phyloP scores from a whole-genome alignment of 23 tunicate species.

The Aplidium turbinatum region DNA sequence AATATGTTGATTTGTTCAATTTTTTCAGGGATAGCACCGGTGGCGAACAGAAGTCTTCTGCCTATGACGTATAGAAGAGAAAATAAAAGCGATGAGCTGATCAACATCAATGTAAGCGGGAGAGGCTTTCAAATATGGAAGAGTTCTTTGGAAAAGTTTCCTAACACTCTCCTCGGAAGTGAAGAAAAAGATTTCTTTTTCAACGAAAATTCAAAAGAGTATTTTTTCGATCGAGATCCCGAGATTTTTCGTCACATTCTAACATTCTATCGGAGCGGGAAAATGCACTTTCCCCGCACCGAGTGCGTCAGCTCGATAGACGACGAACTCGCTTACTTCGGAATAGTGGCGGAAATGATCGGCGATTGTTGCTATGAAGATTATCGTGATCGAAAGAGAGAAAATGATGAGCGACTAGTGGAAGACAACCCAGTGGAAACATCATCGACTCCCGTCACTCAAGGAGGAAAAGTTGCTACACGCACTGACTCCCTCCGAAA shows the following conservation, averaged over 20 bases:
- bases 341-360: slow-evolving; percentile 93
- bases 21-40: slow-evolving; percentile 84
- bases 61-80: slow-evolving; percentile 46
- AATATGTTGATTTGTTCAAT: too few species aligned
- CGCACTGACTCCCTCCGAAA: slow-evolving; percentile 56
- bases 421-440: slow-evolving; percentile 54
- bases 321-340: slow-evolving; percentile 93
- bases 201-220: slow-evolving; percentile 80
- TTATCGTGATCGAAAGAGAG: slow-evolving; percentile 89
- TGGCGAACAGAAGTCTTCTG: slow-evolving; percentile 61
- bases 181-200: slow-evolving; percentile 93
- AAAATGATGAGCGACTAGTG: slow-evolving; percentile 85
- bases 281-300: slow-evolving; percentile 96
- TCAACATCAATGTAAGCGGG: slow-evolving; percentile 83
- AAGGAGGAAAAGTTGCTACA: slow-evolving; percentile 44
- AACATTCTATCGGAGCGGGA: slow-evolving; percentile 89
- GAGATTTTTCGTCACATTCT: slow-evolving; percentile 95
- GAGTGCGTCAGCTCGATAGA: slow-evolving; percentile 92
- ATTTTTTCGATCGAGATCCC: slow-evolving; percentile 97
- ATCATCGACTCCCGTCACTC: slow-evolving; percentile 3
- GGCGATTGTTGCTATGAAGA: slow-evolving; percentile 99
- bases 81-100: slow-evolving; percentile 57
- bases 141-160: slow-evolving; percentile 79
- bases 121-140: slow-evolving; percentile 82
- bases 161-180: slow-evolving; percentile 90